A percentile compares a stretch with the other conserved stretches of the same genome.
Conservation (phyloP, 2,888 invertebrate genomes). For the Drosophila greeni region DNA sequence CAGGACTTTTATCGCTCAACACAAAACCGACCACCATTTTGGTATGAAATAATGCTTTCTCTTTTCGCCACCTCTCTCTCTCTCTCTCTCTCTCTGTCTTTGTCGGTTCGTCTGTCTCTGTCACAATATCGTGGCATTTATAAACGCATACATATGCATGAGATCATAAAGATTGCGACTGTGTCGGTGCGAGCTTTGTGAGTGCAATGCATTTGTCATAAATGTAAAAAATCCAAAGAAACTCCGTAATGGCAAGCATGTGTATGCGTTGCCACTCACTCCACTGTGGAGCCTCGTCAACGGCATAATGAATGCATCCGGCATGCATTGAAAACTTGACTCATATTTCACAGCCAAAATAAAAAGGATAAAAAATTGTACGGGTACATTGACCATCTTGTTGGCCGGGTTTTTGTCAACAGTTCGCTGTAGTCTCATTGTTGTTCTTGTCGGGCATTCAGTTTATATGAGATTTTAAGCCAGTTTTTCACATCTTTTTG, state of each 20-base stretch:
- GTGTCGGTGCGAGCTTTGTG: constrained; percentile 28
- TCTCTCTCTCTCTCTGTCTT: constrained; percentile 1
- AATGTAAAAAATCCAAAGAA: constrained; percentile 53
- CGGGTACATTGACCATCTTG: constrained; percentile 71
- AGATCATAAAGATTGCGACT: constrained; percentile 57
- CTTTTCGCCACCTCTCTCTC: background rate
- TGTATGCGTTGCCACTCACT: constrained; percentile 41
- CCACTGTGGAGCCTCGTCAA: constrained; percentile 56
- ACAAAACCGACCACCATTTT: constrained; percentile 27
- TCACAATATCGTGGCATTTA: constrained; percentile 46
- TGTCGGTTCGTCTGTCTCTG: constrained; percentile 10
- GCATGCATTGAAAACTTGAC: constrained; percentile 74
- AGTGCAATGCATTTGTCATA: constrained; percentile 66
- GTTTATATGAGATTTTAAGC: constrained; percentile 59
- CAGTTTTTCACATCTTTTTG: constrained; percentile 58
- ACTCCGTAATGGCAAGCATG: constrained; percentile 57
- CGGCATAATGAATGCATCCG: constrained; percentile 74
- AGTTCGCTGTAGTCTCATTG: constrained; percentile 5
- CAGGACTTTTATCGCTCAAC: constrained; percentile 32
- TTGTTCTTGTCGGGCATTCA: constrained; percentile 20
- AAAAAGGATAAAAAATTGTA: constrained; percentile 21
- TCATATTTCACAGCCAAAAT: constrained; percentile 72
- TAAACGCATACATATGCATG: constrained; percentile 68
- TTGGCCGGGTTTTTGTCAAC: constrained; percentile 43
- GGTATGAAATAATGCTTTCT: constrained; percentile 25